Percentiles rank a stretch among this genome's conserved stretches.
Conservation (phyloP, 2,888 invertebrate species). For the Melieria crassipennis region DNA sequence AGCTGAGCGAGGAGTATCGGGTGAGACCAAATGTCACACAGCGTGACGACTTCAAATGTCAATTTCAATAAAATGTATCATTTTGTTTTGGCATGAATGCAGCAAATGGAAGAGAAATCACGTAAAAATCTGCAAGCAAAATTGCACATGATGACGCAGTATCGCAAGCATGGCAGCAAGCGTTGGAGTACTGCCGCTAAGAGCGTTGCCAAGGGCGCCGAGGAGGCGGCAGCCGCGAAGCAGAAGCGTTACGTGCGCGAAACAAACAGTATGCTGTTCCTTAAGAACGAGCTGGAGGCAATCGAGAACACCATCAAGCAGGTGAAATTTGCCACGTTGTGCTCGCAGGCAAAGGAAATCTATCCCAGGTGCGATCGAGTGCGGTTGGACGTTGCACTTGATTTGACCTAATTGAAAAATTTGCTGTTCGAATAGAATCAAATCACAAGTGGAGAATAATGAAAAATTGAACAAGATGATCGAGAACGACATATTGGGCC, state of each 20-base stretch:
- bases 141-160: constrained; percentile 50
- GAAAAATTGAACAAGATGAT: constrained; percentile 55
- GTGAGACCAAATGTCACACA: constrained; percentile 37
- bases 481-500: constrained; percentile 52
- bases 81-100: background rate
- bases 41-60: background rate
- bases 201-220: background rate
- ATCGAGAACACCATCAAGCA: constrained; percentile 59
- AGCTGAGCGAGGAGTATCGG: constrained; percentile 54
- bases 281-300: constrained; percentile 56
- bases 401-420: too few relatives aligned
- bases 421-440: constrained; percentile 50
- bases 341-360: constrained; percentile 59
- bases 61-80: background rate
- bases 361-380: constrained; percentile 55
- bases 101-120: constrained; percentile 54
- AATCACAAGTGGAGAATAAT: constrained; percentile 59
- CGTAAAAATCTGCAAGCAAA: constrained; percentile 54
- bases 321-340: constrained; percentile 61
- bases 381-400: background rate
- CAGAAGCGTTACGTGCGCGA: constrained; percentile 60
- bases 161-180: constrained; percentile 43
- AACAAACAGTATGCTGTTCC: constrained; percentile 60
- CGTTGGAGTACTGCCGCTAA: constrained; percentile 24
- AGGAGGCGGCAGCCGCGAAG: constrained; percentile 32